phyloP scores from a whole-genome alignment of 2,113 vertebrate genomes.

The Parus major region DNA sequence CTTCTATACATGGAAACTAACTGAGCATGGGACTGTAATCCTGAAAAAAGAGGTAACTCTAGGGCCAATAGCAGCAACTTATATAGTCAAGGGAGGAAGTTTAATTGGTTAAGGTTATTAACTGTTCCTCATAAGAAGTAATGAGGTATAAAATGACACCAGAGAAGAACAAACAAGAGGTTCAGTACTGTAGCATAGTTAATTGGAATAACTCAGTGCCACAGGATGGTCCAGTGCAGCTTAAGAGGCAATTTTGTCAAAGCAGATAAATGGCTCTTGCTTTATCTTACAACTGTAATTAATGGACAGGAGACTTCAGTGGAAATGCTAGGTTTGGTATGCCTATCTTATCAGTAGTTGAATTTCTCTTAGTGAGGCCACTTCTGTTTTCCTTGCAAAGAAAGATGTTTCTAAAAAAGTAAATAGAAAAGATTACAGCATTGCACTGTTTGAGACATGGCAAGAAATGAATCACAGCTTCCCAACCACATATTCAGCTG shows the following conservation, averaged over 20 bases:
- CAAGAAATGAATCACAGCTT: not conserved
- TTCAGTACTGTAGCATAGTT: not conserved
- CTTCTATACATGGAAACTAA: not conserved
- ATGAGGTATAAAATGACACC: not conserved
- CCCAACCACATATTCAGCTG: not conserved
- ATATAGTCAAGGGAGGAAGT: not conserved
- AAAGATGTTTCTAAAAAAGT: not conserved
- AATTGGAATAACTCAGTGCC: not conserved
- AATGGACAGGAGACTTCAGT: not conserved
- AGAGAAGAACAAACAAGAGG: not conserved
- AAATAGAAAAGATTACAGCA: not conserved
- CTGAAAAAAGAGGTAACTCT: not conserved
- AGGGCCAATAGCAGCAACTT: not conserved
- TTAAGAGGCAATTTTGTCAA: not conserved
- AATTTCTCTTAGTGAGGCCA: not conserved
- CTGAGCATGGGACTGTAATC: not conserved
- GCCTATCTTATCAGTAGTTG: not conserved
- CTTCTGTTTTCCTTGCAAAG: not conserved
- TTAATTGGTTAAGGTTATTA: not conserved
- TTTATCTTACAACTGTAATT: not conserved
- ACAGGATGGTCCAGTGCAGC: not conserved
- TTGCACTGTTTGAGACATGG: not conserved
- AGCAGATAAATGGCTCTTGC: not conserved
- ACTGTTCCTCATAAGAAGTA: not conserved
- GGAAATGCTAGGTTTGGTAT: not conserved